A percentile compares a stretch with the other conserved stretches of the same genome.
Conservation (phyloP, 2,113 vertebrate genomes). For the Murina feae region DNA sequence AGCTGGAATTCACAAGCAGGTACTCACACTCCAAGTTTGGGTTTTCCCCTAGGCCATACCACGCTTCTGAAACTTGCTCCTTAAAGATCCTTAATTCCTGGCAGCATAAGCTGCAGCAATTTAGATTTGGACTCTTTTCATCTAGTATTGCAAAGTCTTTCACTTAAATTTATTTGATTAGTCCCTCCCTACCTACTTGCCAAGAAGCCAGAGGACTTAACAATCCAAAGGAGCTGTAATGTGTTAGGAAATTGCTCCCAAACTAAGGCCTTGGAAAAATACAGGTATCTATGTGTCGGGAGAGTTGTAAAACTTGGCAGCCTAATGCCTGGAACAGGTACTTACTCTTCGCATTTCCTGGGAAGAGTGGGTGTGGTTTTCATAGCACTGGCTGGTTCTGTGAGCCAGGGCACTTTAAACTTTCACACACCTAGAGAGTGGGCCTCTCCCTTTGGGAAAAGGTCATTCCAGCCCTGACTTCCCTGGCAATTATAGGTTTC, state of each 20-base stretch:
- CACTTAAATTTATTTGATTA: slow-evolving; percentile 59
- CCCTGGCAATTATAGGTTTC: neutral
- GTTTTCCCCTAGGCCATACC: neutral
- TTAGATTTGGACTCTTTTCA: slow-evolving; percentile 49
- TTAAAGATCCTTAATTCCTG: slow-evolving; percentile 38
- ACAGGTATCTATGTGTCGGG: neutral
- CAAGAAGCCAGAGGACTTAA: neutral
- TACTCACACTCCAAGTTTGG: too few species aligned
- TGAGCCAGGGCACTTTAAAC: neutral
- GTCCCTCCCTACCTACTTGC: slow-evolving; percentile 37
- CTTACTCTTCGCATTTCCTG: neutral
- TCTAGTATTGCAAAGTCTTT: slow-evolving; percentile 19
- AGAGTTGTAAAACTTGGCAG: slow-evolving; percentile 25
- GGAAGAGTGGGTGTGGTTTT: neutral
- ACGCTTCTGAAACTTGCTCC: slow-evolving; percentile 39
- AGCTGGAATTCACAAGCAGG: neutral
- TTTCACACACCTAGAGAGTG: neutral
- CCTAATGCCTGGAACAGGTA: neutral
- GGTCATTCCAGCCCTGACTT: neutral
- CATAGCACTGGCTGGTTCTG: neutral
- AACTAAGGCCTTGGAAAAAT: slow-evolving; percentile 44
- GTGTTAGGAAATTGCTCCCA: slow-evolving; percentile 38
- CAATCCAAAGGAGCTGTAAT: slow-evolving; percentile 41
- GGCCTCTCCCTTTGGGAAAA: neutral
- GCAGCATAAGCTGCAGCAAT: neutral